phyloP scores from a whole-genome alignment of 2,113 vertebrate genomes.

The Odontophorus gujanensis region DNA sequence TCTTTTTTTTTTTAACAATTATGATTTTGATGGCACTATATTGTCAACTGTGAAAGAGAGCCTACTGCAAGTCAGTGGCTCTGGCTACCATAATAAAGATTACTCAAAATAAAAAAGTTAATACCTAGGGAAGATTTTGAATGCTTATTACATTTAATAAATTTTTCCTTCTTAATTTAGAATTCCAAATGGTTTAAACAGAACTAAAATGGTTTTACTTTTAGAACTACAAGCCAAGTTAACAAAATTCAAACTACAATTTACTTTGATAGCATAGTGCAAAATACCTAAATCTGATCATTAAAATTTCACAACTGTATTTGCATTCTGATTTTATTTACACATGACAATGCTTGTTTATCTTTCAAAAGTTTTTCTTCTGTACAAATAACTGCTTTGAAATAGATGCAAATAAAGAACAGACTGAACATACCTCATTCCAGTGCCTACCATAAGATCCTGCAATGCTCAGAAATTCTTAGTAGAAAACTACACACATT shows the following conservation, averaged over 20 bases:
- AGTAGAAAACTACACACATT: neutral
- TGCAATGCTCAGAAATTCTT: neutral
- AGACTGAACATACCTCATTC: neutral
- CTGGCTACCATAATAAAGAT: slow-evolving; percentile 26
- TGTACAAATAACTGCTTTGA: neutral
- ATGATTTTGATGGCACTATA: slow-evolving; percentile 64
- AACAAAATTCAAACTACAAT: neutral
- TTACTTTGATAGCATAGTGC: neutral
- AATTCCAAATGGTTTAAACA: neutral
- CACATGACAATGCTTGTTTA: neutral
- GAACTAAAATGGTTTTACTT: neutral
- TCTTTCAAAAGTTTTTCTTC: neutral
- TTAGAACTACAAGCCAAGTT: neutral
- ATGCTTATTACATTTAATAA: neutral
- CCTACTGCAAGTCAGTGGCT: neutral
- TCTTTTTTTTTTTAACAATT: slow-evolving; percentile 66
- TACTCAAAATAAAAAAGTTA: neutral
- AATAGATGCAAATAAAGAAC: neutral
- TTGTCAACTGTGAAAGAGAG: slow-evolving; percentile 55
- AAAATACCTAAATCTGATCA: neutral
- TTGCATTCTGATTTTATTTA: slow-evolving; percentile 15
- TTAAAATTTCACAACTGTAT: neutral
- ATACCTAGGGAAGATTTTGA: neutral
- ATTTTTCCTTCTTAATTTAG: slow-evolving; percentile 2
- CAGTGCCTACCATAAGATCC: neutral